A percentile compares a stretch with the other conserved stretches of the same genome.
Evolutionary conservation across 2,797 vertebrate species (phyloP).

Genomic region (Champsocephalus esox): DNA sequence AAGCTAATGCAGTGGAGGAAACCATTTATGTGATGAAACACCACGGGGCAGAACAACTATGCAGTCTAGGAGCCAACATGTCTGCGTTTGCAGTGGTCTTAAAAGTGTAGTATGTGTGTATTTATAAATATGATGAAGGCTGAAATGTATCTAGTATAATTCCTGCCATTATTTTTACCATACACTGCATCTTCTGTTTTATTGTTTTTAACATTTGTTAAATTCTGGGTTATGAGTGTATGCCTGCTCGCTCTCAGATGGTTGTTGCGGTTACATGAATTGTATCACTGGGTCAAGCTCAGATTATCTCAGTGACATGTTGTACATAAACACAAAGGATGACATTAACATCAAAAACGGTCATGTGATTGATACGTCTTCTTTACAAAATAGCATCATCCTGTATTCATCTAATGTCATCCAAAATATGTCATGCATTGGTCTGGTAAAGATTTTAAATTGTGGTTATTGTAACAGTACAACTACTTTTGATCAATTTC

Average conservation of each 20-base stretch:
- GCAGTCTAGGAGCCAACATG: constrained; percentile 28
- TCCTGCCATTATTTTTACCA: background rate
- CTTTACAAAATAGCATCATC: background rate
- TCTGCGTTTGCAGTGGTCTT: constrained; percentile 28
- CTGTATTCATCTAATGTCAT: background rate
- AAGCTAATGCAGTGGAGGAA: constrained; percentile 32
- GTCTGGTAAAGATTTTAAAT: background rate
- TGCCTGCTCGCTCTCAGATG: constrained; percentile 33
- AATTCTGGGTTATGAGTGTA: constrained; percentile 38
- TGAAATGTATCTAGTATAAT: constrained; percentile 3
- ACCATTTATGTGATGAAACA: constrained; percentile 38
- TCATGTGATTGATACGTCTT: constrained; percentile 6
- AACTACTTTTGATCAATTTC: background rate
- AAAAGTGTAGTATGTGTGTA: background rate
- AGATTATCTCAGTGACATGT: constrained; percentile 69
- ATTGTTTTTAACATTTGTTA: constrained; percentile 23
- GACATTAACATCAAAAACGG: constrained; percentile 32
- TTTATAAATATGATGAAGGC: constrained; percentile 11
- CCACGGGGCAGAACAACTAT: constrained; percentile 26
- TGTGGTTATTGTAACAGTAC: background rate
- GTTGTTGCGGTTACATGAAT: constrained; percentile 40
- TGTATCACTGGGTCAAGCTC: constrained; percentile 72
- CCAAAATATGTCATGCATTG: background rate
- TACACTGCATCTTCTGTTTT: constrained; percentile 2
- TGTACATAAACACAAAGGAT: constrained; percentile 47